Conservation (phyloP, 2,888 invertebrate genomes). For the Rotaria macrura region DNA sequence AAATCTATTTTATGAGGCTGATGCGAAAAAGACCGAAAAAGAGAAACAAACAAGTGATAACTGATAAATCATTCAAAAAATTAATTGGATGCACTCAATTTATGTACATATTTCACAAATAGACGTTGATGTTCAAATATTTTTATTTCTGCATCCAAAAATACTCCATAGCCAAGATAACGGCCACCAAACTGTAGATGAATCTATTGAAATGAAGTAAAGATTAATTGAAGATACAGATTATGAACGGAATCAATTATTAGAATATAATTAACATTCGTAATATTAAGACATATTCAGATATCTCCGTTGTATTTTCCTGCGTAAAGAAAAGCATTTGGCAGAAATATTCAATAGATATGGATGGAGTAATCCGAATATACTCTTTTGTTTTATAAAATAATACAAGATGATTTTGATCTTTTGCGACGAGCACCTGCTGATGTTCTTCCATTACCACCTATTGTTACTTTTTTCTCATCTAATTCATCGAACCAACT, state of each 20-base stretch:
- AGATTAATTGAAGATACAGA: not conserved
- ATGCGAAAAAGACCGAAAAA: too few relatives aligned
- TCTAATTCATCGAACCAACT: conserved; percentile 19
- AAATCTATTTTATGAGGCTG: not conserved
- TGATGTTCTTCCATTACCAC: not conserved
- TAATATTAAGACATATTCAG: not conserved
- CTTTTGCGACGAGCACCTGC: not conserved
- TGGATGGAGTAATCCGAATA: not conserved
- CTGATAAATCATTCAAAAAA: too few relatives aligned
- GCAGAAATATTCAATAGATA: not conserved
- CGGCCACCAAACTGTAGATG: not conserved
- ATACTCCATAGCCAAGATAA: not conserved
- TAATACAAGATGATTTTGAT: not conserved
- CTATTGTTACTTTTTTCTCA: not conserved
- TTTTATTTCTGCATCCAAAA: not conserved
- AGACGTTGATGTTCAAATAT: not conserved
- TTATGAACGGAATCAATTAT: not conserved
- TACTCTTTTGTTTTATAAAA: not conserved
- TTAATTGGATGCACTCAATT: too few relatives aligned
- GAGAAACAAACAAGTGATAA: not conserved
- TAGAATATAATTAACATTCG: not conserved
- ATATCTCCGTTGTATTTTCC: not conserved
- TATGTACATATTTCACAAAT: not conserved
- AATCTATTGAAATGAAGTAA: not conserved
- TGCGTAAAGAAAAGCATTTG: not conserved